phyloP scores from a whole-genome alignment of 1,140 invertebrate genomes.

The Drosophila carrolli region DNA sequence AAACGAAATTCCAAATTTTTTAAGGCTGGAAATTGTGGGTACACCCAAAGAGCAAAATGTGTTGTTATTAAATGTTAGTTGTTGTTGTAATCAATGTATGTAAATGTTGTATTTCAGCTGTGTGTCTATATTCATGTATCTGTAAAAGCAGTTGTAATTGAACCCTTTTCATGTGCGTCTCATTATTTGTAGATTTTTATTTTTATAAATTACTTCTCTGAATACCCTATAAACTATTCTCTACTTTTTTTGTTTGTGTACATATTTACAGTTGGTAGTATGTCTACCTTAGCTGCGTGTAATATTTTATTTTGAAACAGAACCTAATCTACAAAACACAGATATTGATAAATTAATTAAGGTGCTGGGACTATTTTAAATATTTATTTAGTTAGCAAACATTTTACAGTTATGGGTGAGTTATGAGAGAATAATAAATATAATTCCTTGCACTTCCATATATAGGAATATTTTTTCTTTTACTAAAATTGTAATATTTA shows the following conservation, averaged over 20 bases:
- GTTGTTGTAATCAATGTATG: slow-evolving; percentile 79
- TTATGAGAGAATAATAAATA: background rate
- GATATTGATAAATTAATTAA: background rate
- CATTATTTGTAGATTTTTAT: slow-evolving; percentile 64
- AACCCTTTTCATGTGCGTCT: slow-evolving; percentile 46
- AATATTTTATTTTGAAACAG: background rate
- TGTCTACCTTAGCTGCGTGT: slow-evolving; percentile 14
- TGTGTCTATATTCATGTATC: slow-evolving; percentile 47
- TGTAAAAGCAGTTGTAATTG: slow-evolving; percentile 24
- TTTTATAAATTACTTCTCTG: slow-evolving; percentile 4
- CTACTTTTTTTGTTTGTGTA: slow-evolving; percentile 20
- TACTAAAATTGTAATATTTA: background rate
- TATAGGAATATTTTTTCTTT: background rate
- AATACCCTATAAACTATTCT: slow-evolving; percentile 2
- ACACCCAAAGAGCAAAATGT: slow-evolving; percentile 36
- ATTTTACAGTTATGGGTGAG: background rate
- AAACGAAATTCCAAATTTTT: slow-evolving; percentile 42
- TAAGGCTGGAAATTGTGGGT: slow-evolving; percentile 31
- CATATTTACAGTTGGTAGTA: slow-evolving; percentile 16
- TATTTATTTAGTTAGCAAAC: background rate
- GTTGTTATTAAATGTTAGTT: slow-evolving; percentile 73
- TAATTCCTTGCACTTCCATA: background rate
- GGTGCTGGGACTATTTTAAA: too few relatives aligned
- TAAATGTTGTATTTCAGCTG: slow-evolving; percentile 69
- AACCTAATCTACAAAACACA: slow-evolving; percentile 19